A percentile compares a stretch with the other conserved stretches of the same genome.
These are phyloP conservation scores for Ectobius pallidus DNA, from an alignment of 2,888 invertebrate genomes.

Conservation along the genomic window DNA sequence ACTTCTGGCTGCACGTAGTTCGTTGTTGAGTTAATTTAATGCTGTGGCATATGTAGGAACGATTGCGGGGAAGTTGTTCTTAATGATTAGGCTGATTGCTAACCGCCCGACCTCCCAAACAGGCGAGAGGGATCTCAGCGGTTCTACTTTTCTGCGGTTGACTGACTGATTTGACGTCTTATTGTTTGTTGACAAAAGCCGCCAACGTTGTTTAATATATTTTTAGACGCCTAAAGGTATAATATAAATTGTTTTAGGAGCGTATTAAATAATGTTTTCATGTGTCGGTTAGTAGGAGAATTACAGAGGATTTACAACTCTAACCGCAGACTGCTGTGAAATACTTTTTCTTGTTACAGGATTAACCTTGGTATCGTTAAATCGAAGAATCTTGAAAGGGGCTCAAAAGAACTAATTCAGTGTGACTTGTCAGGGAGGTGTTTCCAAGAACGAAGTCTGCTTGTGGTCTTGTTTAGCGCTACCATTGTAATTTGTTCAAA, in stretches of 20 bases:
- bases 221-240: neutral
- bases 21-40: no score
- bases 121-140: neutral
- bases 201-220: conserved; percentile 3
- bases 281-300: neutral
- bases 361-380: neutral
- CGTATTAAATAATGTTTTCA: conserved; percentile 1
- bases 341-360: conserved; percentile 13
- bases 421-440: no score
- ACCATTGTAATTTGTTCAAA: neutral
- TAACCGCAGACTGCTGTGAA: conserved; percentile 1
- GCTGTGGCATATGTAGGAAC: no score
- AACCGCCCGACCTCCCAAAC: neutral
- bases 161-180: conserved; percentile 5
- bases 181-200: conserved; percentile 22
- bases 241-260: neutral
- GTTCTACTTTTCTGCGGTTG: conserved; percentile 8
- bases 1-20: no score
- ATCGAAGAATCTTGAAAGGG: neutral
- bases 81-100: conserved; percentile 14
- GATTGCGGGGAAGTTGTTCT: no score
- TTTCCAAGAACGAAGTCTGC: neutral
- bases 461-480: neutral
- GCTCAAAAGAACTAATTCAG: no score
- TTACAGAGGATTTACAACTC: neutral